Evolutionary conservation across 2,888 invertebrate genomes (phyloP), one percentile per base, ranked within the genome.

Genomic region (Pomacea canaliculata): DNA sequence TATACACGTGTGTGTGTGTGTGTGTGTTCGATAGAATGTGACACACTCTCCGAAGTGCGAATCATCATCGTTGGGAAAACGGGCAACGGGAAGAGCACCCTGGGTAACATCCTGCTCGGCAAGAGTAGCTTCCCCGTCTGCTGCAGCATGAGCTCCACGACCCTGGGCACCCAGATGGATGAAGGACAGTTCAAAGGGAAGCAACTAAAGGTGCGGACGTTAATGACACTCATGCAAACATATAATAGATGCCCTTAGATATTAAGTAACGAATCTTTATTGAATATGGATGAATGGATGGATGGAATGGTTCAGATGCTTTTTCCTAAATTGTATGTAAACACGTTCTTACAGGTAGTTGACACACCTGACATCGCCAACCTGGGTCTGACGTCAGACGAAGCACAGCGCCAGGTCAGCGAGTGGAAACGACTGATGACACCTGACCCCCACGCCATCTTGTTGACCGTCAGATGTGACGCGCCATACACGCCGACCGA

Each of bases 71-170:
- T 73, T 12, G 73, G 73, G 1, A 73, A 73, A 19, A 73, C 73
- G 16, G 73, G 73, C 66, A 73, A 66, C 67, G 73, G 73, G 59
- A 73, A 73, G 73, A 73, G 73, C 67, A 56, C 37, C 18, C 10
- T 68, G 37, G 67, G 73, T 60, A 68, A 73, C 37, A 51, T 68
- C 37, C 37, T 73, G 46, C 68, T 73, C 27, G 67, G 73, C 19
- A 27, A 59, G 12, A 18, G 18, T 19, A 59, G 56, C 67, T 73
- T 73, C 60, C 67, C 7, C 13, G 73, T 73, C 1, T 37, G 67
- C 8, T 66, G 19, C 73, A 60, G 73, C 59, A 27, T 65, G 67
- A 46, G 10, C 9, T 67, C 67, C 7, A 46, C 68, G 1, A 68
- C 73, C 8, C 18, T 46, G 1, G 3, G 9, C 8, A 46, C 67